Base-by-base conservation (phyloP, 2,888 invertebrate species). In the Pilophorus perplexus region DNA sequence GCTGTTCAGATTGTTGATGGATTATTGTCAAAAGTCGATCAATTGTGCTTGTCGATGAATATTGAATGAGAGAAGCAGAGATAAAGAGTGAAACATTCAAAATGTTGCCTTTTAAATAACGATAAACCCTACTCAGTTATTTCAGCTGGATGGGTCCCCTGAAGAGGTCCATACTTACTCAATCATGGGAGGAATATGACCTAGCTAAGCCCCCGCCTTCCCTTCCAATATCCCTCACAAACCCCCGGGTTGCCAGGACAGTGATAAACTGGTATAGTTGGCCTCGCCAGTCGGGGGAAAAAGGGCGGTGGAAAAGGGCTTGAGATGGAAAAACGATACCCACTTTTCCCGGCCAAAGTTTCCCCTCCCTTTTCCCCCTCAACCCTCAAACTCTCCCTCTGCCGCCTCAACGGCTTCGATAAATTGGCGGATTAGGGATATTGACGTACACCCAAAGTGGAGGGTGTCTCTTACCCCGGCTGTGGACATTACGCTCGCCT, bases 301-400 rank as follows among this genome's bases (percentile, higher is more conserved):
- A 55, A 38, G 12, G 16, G 38, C 14, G 38, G 37, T 38, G 55
- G 42, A n/a, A 38, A 52, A 52, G 37, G 38, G 55, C 27, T 55
- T 40, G 55, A 55, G 55, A 55, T 55, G 55, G 55, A 55, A 55
- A 55, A 55, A 55, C 55, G 55, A 55, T 55, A 55, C 55, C 52
- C 52, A 52, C 52, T 52, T 52, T 52, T 28, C 52, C 28, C 16
- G 18, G 52, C 25, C 52, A 52, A 52, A 52, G 27, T 52, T 27
- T 50, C 48, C 10, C 1, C 5, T 23, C 22, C 5, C 3, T 10
- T 5, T 27, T 18, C 52, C 12, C 12, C 46, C 23, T 25, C n/a
- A n/a, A n/a, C n/a, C n/a, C n/a, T n/a, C n/a, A n/a, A n/a, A n/a
- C 22, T 38, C 2, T 14, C 38, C 2, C 38, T 12, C 20, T 2